Evolutionary conservation across 2,797 vertebrate species (phyloP), one percentile per base, ranked within the genome.

Genomic region (Chelon labrosus): DNA sequence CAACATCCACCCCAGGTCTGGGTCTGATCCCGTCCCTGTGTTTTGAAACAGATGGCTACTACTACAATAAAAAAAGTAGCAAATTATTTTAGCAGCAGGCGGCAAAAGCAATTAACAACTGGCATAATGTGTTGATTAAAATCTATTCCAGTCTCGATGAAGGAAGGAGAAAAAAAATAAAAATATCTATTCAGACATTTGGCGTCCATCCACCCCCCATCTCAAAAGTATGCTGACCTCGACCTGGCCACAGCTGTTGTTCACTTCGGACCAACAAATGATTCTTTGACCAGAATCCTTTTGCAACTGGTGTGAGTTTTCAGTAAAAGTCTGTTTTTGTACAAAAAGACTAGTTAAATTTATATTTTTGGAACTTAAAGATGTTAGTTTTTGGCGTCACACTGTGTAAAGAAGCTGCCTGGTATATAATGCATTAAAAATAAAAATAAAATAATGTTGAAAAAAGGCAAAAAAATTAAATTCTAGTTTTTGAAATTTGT

Each of bases 61-160:
- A 91, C 90, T 90, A 92, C 89, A 93, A 92, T 93, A 91, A 92
- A 90, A 35, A 91, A 95, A 94, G 91, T 94, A 94, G 92, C 93
- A 94, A 94, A 95, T 95, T 90, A 94, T 94, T 94, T 94, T 94
- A 95, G 86, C 94, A 95, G 94, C 93, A 85, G 94, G 94, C 86
- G 82, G 85, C 91, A 83, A 89, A 93, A 92, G 93, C 94, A 95
- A 96, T 95, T 96, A 95, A 95, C 94, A 94, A 95, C 94, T 94
- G 93, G 91, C 93, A 93, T 94, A 93, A 95, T 93, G 95, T 96
- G 95, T 95, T 96, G 94, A 96, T 96, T 95, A 96, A 95, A 95
- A 94, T 93, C 93, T 91, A 94, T 94, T 94, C 89, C 88, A 65
- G 78, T 90, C 91, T 93, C 85, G 86, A 90, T 89, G 88, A 94